Conservation (phyloP, 2,888 invertebrate species). For the Therioaphis trifolii region DNA sequence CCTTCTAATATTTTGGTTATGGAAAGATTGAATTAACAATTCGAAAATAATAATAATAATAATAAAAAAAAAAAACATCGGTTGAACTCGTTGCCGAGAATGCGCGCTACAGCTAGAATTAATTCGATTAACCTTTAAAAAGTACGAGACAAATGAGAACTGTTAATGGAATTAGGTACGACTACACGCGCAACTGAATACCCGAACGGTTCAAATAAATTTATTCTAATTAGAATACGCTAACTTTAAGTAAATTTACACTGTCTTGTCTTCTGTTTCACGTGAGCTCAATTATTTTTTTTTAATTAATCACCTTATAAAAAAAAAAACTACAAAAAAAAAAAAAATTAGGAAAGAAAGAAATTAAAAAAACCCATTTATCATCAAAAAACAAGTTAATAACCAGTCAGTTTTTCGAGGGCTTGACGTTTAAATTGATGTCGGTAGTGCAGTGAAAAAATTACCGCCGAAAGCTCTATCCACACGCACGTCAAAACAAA, state of each 20-base stretch:
- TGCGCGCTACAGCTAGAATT: background rate
- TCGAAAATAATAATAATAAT: too few relatives aligned
- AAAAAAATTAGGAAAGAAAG: background rate
- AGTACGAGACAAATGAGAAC: background rate
- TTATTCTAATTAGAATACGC: background rate
- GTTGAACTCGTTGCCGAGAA: background rate
- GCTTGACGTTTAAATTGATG: slow-evolving; percentile 52
- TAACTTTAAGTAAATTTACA: slow-evolving; percentile 2
- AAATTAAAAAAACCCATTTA: slow-evolving; percentile 39
- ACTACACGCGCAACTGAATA: background rate
- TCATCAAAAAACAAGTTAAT: slow-evolving; percentile 45
- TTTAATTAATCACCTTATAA: slow-evolving; percentile 14
- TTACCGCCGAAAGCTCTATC: background rate
- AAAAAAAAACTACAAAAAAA: background rate
- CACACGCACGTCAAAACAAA: slow-evolving; percentile 49
- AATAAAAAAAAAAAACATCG: background rate
- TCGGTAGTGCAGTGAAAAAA: background rate
- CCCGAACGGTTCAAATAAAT: background rate
- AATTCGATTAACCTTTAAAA: background rate
- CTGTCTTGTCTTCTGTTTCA: background rate
- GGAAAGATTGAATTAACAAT: background rate
- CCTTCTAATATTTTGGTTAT: background rate
- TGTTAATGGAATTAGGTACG: background rate
- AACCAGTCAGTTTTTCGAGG: slow-evolving; percentile 44
- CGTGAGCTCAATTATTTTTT: background rate